These are phyloP conservation scores for Sclerodermus sp. DNA, from an alignment of 2,888 invertebrate genomes.

Conservation along the genomic window DNA sequence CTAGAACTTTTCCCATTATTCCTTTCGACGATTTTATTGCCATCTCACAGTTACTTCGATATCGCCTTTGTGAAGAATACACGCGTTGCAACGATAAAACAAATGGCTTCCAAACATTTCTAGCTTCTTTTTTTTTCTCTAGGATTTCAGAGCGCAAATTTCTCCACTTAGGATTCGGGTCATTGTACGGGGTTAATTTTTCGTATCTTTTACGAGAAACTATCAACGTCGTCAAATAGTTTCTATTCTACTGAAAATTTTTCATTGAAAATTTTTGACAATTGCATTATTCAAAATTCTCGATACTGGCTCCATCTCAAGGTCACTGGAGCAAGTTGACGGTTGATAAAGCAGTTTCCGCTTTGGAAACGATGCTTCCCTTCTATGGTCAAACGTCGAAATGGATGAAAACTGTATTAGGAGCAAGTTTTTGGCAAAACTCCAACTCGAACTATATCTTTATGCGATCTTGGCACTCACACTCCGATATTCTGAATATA, in stretches of 20 bases:
- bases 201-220: too few relatives aligned
- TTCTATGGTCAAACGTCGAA: constrained; percentile 22
- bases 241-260: too few relatives aligned
- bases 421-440: constrained; percentile 19
- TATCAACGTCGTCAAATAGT: too few relatives aligned
- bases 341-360: constrained; percentile 31
- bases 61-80: too few relatives aligned
- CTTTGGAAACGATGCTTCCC: constrained; percentile 11
- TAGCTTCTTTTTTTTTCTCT: too few relatives aligned
- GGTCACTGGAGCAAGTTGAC: constrained; percentile 18
- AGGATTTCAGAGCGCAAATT: too few relatives aligned
- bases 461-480: constrained; percentile 11
- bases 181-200: too few relatives aligned
- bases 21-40: constrained; percentile 36
- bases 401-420: constrained; percentile 24
- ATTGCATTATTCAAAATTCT: too few relatives aligned
- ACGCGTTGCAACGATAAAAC: too few relatives aligned
- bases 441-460: constrained; percentile 19
- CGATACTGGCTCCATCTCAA: constrained; percentile 32
- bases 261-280: too few relatives aligned
- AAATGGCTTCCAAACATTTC: background rate
- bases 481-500: constrained; percentile 12
- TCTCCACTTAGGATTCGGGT: too few relatives aligned
- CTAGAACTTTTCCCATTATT: constrained; percentile 39
- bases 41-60: constrained; percentile 9